These are phyloP conservation scores for Psettodes erumei DNA, from an alignment of 2,113 vertebrate species.

Conservation along the genomic window DNA sequence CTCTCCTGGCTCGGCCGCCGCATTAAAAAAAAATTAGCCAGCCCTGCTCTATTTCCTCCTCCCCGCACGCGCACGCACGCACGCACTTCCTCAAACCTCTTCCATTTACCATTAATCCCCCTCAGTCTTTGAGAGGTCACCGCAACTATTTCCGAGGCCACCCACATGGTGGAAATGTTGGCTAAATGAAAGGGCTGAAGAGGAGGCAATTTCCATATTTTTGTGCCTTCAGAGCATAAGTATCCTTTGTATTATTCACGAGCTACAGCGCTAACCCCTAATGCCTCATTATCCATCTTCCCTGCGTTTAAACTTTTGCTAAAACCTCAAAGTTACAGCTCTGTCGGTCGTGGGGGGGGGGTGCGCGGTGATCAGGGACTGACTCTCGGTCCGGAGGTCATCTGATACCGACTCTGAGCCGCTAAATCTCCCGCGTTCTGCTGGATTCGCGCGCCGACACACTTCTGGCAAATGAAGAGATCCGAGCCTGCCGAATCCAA, in stretches of 20 bases:
- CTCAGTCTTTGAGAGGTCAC: conserved; percentile 61
- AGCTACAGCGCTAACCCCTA: conserved; percentile 31
- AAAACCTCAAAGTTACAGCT: conserved; percentile 23
- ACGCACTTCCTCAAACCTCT: conserved; percentile 61
- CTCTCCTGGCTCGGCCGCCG: conserved; percentile 57
- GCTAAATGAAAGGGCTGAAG: conserved; percentile 36
- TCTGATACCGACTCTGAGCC: conserved; percentile 10
- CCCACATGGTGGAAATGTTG: conserved; percentile 45
- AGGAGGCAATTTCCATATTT: conserved; percentile 59
- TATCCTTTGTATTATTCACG: conserved; percentile 51
- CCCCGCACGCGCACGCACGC: conserved; percentile 20
- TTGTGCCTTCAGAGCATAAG: conserved; percentile 33
- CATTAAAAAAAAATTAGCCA: conserved; percentile 50
- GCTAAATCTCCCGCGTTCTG: conserved; percentile 17
- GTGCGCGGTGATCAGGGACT: conserved; percentile 20
- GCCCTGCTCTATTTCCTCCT: conserved; percentile 58
- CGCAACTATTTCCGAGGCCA: conserved; percentile 69
- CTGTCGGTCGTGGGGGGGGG: not conserved
- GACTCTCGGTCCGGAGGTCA: conserved; percentile 32
- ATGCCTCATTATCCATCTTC: conserved; percentile 52
- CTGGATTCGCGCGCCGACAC: conserved; percentile 13
- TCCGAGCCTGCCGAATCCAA: conserved; percentile 45
- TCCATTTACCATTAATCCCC: conserved; percentile 63
- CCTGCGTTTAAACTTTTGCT: conserved; percentile 32
- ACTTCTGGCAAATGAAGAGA: conserved; percentile 54